Conservation (phyloP, 2,797 vertebrate genomes). For the Spinus pinus region DNA sequence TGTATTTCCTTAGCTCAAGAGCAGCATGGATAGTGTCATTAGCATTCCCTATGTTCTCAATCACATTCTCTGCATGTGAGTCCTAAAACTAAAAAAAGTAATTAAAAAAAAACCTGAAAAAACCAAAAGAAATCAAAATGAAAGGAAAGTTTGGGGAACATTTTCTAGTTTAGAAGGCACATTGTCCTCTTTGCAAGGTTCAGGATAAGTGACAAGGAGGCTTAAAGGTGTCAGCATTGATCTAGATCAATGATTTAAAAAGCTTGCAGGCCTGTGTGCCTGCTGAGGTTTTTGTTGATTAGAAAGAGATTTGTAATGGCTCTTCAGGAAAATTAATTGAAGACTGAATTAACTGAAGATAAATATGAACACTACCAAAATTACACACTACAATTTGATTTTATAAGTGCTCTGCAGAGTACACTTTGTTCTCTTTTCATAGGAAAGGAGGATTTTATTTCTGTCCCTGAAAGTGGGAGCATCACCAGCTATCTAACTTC, state of each 20-base stretch:
- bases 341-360: neutral
- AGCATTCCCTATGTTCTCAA: neutral
- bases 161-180: neutral
- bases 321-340: neutral
- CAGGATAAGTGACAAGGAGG: neutral
- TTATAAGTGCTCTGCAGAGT: neutral
- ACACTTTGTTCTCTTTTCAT: neutral
- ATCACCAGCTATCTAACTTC: neutral
- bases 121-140: rapidly evolving
- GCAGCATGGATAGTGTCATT: neutral
- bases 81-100: neutral
- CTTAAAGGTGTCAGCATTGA: neutral
- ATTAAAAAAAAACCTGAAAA: neutral
- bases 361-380: neutral
- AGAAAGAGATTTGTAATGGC: neutral
- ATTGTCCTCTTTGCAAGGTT: neutral
- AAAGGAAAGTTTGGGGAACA: neutral
- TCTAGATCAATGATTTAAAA: neutral
- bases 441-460: neutral
- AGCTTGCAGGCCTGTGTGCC: neutral
- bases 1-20: neutral
- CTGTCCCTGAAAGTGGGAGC: neutral
- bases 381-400: neutral
- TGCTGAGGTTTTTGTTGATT: neutral
- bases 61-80: neutral